Base-by-base conservation (phyloP, 2,113 vertebrate species). In the Pitta sordida region DNA sequence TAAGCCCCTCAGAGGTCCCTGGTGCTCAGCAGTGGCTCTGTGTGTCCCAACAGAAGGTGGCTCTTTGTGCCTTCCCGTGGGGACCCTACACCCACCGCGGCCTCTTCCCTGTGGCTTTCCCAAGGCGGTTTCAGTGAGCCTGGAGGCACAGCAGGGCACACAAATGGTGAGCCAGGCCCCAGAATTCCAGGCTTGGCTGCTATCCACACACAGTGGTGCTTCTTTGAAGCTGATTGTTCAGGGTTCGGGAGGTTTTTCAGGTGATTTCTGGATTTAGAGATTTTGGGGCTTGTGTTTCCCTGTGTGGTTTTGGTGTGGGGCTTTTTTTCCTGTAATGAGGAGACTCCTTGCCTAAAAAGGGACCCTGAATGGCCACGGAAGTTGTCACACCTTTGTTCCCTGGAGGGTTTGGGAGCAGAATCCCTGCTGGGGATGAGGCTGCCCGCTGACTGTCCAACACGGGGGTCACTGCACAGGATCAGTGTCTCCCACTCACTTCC, bases 1-100 rank as follows among this genome's bases (percentile, higher is more conserved):
- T 2, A 20, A 43, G 32, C 56, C 39, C 37, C 23, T 56, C 26
- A 12, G 32, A 52, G 60, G 15, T 16, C 15, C 29, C 11, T 18
- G 16, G 14, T 44, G 12, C 26, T 41, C 18, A 8, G 14, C 63
- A 37, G 29, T 63, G 37, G n/a, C 43, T 56, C 46, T 15, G 11
- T 15, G 11, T 10, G 2, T 20, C 69, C 58, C 48, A 13, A 13
- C 22, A 32, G 48, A 67, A 5, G 24, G 58, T 4, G 8, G 41
- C 52, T 26, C 6, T 2, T 1, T 29, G 44, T 44, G 21, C 59
- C 64, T 58, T 51, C 1, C 18, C 10, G 5, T 36, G 34, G 21
- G 29, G 37, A 43, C 34, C 11, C 6, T 9, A 13, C 26, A 10
- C 51, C 46, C 46, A 11, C 32, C 0, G 0, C 5, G 7, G 34